These are phyloP conservation scores for Thymallus thymallus DNA, from an alignment of 2,113 vertebrate species.

Conservation along the genomic window DNA sequence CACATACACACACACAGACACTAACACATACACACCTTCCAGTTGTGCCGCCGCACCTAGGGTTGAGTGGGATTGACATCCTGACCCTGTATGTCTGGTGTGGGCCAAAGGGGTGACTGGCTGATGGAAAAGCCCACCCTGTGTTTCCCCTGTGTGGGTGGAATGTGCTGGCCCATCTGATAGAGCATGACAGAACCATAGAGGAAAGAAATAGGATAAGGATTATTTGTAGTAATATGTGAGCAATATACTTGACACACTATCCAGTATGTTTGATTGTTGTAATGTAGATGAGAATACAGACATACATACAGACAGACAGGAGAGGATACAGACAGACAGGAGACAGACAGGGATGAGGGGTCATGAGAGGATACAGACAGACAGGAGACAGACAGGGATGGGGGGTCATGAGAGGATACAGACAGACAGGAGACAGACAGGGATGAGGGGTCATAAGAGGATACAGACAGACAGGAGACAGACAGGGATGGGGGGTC, in stretches of 20 bases:
- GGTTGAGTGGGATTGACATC: constrained; percentile 53
- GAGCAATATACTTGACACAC: constrained; percentile 17
- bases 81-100: constrained; percentile 60
- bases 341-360: no score
- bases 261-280: constrained; percentile 36
- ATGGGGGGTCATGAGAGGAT: neutral
- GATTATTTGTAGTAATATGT: constrained; percentile 40
- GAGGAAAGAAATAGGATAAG: constrained; percentile 39
- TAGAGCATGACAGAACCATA: constrained; percentile 49
- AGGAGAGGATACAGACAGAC: constrained; percentile 25
- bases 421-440: neutral
- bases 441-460: constrained; percentile 20
- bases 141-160: constrained; percentile 25
- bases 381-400: constrained; percentile 16
- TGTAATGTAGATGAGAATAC: neutral
- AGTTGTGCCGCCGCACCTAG: constrained; percentile 52
- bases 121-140: constrained; percentile 55
- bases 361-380: no score
- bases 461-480: no score
- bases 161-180: constrained; percentile 26
- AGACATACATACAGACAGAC: no score
- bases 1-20: constrained; percentile 14
- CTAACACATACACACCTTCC: constrained; percentile 11
- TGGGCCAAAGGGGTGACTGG: constrained; percentile 43
- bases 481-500: constrained; percentile 8